Percentiles rank a stretch among this genome's conserved stretches.
These are phyloP conservation scores for Harmothoe impar DNA, from an alignment of 2,888 invertebrate genomes.

Conservation along the genomic window DNA sequence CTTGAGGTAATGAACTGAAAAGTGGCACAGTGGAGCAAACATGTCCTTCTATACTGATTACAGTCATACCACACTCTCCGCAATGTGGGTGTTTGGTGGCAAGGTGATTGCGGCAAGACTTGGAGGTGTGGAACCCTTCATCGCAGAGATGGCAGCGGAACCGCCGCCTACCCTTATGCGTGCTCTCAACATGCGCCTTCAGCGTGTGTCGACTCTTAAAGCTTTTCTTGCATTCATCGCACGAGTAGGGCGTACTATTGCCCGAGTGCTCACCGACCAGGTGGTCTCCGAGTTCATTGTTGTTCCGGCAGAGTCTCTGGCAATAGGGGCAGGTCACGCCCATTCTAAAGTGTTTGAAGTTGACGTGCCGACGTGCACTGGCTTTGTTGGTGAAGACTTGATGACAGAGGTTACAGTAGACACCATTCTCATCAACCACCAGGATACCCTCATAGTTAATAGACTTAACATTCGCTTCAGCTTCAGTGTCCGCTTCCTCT, in stretches of 20 bases:
- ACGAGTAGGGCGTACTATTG: not conserved
- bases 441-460: not conserved
- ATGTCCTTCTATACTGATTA: not conserved
- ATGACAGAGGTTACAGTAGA: not conserved
- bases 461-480: no score
- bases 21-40: not conserved
- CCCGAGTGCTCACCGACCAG: not conserved
- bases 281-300: conserved; percentile 5
- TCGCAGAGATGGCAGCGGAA: conserved; percentile 23
- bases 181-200: not conserved
- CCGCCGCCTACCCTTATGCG: not conserved
- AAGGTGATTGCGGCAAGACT: not conserved
- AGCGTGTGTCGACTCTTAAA: not conserved
- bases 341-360: conserved; percentile 21
- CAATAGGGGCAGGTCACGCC: not conserved
- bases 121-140: not conserved
- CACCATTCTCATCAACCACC: not conserved
- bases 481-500: no score
- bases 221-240: not conserved
- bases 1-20: not conserved
- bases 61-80: conserved; percentile 21
- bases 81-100: conserved; percentile 10
- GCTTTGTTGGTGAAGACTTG: not conserved
- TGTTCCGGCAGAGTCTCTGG: not conserved
- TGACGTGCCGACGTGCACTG: not conserved